Base-by-base conservation (phyloP, 2,797 vertebrate species). In the Fistularia tabacaria region DNA sequence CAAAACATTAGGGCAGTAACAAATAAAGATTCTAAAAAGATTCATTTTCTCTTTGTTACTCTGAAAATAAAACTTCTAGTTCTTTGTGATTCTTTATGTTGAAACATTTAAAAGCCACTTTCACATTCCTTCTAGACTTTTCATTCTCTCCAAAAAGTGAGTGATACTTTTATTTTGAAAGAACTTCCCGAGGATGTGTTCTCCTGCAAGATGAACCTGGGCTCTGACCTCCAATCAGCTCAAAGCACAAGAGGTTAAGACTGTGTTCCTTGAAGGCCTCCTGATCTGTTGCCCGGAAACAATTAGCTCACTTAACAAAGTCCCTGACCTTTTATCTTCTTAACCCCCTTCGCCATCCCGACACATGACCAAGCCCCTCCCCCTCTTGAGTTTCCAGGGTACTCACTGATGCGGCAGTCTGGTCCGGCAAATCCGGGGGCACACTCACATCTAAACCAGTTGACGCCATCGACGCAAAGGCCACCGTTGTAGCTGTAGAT, bases 331-430 rank as follows among this genome's bases (percentile, higher is more conserved):
- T 66, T 70, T 25, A 25, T 25, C 25, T 25, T 25, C 25, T 5
- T 3, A 25, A 25, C 25, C 25, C 25, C 25, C 25, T 25, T 25
- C 44, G 8, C 47, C 64, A 61, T 45, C 62, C 72, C 47, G 40
- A 41, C 74, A 73, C 68, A 25, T 25, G 25, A 25, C 54, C 14
- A 54, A 9, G 7, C 66, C 55, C 67, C 61, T n/a, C 44, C 11
- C 4, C 60, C 44, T 49, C 58, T 38, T 49, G 0, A 6, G 54
- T 78, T 79, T 79, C 73, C 83, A 77, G 64, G 64, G 52, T 14
- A 91, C 96, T 96, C 88, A 98, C 96, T 98, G 76, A 98, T 98
- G 84, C 96, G 94, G 69, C 96, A 98, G 88, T 98, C 95, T 0
- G 96, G 95, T 48, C 96, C 96, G 3, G 95, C 95, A 42, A 98